A percentile compares a stretch with the other conserved stretches of the same genome.
These are phyloP conservation scores for Corythaeola cristata DNA, from an alignment of 2,113 vertebrate genomes.

Conservation along the genomic window DNA sequence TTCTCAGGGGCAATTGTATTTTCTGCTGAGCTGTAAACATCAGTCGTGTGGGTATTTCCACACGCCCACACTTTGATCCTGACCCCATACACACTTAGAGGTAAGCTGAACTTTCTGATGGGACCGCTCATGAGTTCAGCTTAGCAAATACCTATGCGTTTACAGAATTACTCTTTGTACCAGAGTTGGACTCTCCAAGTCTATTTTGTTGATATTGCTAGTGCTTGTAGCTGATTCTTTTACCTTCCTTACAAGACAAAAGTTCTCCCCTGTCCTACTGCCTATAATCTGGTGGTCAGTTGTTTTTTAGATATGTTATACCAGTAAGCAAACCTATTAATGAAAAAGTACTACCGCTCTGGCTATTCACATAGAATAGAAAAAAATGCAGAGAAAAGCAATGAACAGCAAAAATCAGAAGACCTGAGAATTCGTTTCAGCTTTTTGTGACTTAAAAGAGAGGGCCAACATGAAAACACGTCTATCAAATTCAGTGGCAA, in stretches of 20 bases:
- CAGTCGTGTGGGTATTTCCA: conserved; percentile 46
- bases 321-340: not conserved
- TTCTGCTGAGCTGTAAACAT: conserved; percentile 58
- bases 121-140: not conserved
- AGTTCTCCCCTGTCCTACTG: rapidly evolving
- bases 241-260: not conserved
- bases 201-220: not conserved
- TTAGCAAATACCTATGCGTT: not conserved
- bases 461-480: not conserved
- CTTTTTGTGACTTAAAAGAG: not conserved
- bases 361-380: not conserved
- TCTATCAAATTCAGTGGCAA: not conserved
- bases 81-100: not conserved
- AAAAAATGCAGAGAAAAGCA: not conserved
- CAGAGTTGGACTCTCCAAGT: not conserved
- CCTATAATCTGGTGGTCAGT: not conserved
- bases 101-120: not conserved
- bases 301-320: not conserved
- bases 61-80: not conserved
- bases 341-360: not conserved
- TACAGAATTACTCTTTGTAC: not conserved
- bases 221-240: not conserved
- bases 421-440: not conserved
- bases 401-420: not conserved
- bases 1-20: conserved; percentile 32